phyloP scores from a whole-genome alignment of 30 jellyfish, hydroid and myxozoan genomes.

The Aurelia aurita region DNA sequence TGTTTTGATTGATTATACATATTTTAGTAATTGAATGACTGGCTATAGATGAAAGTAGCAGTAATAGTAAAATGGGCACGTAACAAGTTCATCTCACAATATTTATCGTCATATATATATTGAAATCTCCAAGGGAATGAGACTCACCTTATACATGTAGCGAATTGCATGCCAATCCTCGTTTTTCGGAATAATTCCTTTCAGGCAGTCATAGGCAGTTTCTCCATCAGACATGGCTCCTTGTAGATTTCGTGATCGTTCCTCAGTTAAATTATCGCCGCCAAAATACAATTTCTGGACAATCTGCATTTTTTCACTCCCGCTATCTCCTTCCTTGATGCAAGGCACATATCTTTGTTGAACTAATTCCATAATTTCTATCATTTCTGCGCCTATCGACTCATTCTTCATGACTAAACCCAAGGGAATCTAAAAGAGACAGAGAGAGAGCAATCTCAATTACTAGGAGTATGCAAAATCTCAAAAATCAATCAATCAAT shows the following conservation, averaged over 20 bases:
- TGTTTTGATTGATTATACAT: too few relatives aligned
- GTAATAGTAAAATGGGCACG: too few relatives aligned
- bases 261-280: conserved; percentile 34
- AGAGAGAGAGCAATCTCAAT: not conserved
- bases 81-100: not conserved
- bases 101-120: not conserved
- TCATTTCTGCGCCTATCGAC: too few relatives aligned
- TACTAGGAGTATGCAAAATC: not conserved
- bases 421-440: conserved; percentile 14
- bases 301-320: not conserved
- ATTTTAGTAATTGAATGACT: too few relatives aligned
- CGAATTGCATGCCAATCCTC: conserved; percentile 15
- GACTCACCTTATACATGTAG: conserved; percentile 8
- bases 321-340: not conserved
- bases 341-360: conserved; percentile 19
- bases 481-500: too few relatives aligned
- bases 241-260: conserved; percentile 14
- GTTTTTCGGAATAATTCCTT: conserved; percentile 16
- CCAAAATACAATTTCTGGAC: conserved; percentile 24
- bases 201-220: conserved; percentile 38
- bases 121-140: not conserved
- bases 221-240: conserved; percentile 43
- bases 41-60: too few relatives aligned
- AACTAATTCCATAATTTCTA: conserved; percentile 7
- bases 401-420: conserved; percentile 15